Conservation (phyloP, 2,113 vertebrate species). For the Pogona vitticeps region DNA sequence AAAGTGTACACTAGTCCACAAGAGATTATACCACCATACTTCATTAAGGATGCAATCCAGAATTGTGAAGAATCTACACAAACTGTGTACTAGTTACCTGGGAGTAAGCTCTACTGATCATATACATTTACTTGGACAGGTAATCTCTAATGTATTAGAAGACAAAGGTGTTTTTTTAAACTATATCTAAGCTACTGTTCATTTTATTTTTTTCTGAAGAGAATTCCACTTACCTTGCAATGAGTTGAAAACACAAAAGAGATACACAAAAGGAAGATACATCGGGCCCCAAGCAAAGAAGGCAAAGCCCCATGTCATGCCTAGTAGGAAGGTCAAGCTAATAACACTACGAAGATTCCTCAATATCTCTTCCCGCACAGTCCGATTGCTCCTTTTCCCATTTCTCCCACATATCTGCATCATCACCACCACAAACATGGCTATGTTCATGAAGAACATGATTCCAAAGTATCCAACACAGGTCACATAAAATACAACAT, state of each 20-base stretch:
- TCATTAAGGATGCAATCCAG: not conserved
- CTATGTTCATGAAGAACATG: conserved; percentile 92
- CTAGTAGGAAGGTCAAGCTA: conserved; percentile 95
- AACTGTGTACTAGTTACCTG: not conserved
- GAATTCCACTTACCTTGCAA: conserved; percentile 86
- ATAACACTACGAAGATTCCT: conserved; percentile 91
- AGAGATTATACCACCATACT: not conserved
- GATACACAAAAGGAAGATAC: conserved; percentile 88
- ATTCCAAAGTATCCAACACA: conserved; percentile 91
- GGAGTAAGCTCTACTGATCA: not conserved
- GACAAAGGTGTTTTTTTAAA: not conserved
- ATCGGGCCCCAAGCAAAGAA: conserved; percentile 95
- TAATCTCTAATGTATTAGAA: not conserved
- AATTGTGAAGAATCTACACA: not conserved
- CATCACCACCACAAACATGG: conserved; percentile 99
- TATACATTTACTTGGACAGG: not conserved
- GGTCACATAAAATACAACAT: conserved; percentile 86
- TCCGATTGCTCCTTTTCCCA: conserved; percentile 91
- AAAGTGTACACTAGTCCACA: not conserved
- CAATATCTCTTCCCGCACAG: conserved; percentile 88
- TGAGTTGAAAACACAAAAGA: conserved; percentile 97
- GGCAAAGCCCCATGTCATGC: conserved; percentile 98
- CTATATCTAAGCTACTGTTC: not conserved
- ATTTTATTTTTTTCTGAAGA: not conserved
- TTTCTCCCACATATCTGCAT: conserved; percentile 97